Evolutionary conservation across 2,113 vertebrate genomes (phyloP), one percentile per base, ranked within the genome.

Genomic region (Elaphurus davidianus): DNA sequence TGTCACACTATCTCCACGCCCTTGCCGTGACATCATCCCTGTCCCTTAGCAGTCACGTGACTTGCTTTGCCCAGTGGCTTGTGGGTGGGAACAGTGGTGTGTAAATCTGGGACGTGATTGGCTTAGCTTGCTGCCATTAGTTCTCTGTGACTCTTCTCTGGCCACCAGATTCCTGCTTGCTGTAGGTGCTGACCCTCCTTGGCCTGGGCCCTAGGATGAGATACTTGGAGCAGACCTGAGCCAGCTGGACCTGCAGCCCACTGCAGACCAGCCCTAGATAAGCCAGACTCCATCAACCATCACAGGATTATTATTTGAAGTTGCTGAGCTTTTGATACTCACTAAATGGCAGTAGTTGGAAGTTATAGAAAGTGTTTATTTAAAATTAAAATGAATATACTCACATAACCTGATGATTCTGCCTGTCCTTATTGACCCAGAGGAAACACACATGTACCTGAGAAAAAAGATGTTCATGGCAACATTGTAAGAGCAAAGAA

Each of bases 11-110:
- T 5, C 14, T 13, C 64, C 52, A 28, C 30, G 2, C n/a, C 30
- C 45, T 8, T 2, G 33, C 16, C 14, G 0, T 2, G 5, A 30
- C 86, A 8, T 36, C 5, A 1, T 14, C n/a, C 50, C 40, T 19
- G 9, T 9, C n/a, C 16, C 78, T 83, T 15, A 43, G 9, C 13
- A 67, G 54, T 55, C 57, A 28, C 0, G 3, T 50, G 86, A 85
- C 59, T 54, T 33, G 93, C n/a, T 57, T 28, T 57, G 90, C 36
- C 79, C 67, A 81, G 15, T 60, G 92, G 47, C 57, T 3, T 21
- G 19, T 33, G 76, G 52, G 57, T 16, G 36, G 54, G 28, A 43
- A 40, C 9, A 23, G 47, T 17, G 6, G 4, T 6, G 30, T 54
- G 79, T 76, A 43, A 88, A 28, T 50, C 19, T 57, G 55, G 45